Conservation (phyloP, 2,113 vertebrate genomes). For the Spizaetus ornatus region DNA sequence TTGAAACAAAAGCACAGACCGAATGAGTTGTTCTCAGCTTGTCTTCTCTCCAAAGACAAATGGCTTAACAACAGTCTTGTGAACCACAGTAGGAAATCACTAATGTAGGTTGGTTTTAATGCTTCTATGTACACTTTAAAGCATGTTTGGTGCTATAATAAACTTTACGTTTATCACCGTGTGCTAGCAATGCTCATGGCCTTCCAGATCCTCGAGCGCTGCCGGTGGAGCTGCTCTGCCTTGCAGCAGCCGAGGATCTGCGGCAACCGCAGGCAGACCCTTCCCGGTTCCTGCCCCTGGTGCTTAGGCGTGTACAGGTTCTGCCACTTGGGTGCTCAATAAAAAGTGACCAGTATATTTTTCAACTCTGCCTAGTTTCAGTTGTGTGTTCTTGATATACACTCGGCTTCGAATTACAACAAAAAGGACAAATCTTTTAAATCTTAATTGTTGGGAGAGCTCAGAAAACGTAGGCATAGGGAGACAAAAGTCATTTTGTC, state of each 20-base stretch:
- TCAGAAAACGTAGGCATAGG: neutral
- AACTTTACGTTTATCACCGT: neutral
- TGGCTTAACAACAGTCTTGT: neutral
- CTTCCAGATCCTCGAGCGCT: neutral
- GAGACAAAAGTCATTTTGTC: neutral
- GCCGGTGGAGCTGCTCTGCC: neutral
- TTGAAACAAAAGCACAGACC: neutral
- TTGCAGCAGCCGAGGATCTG: neutral
- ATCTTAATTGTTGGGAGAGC: neutral
- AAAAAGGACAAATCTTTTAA: neutral
- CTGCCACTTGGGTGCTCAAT: conserved; percentile 46
- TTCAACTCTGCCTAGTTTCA: neutral
- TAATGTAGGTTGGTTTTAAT: neutral
- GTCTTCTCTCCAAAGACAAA: neutral
- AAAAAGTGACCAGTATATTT: conserved; percentile 38
- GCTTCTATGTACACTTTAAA: neutral
- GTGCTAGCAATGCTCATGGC: neutral
- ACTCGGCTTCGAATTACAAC: neutral
- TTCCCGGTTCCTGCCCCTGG: neutral
- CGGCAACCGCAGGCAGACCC: neutral
- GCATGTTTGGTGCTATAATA: conserved; percentile 28
- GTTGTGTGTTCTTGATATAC: neutral
- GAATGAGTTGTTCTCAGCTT: neutral
- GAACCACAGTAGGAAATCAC: neutral
- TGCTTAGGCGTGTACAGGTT: neutral